Conservation (phyloP, 2,113 vertebrate genomes). For the Phrynocephalus versicolor region DNA sequence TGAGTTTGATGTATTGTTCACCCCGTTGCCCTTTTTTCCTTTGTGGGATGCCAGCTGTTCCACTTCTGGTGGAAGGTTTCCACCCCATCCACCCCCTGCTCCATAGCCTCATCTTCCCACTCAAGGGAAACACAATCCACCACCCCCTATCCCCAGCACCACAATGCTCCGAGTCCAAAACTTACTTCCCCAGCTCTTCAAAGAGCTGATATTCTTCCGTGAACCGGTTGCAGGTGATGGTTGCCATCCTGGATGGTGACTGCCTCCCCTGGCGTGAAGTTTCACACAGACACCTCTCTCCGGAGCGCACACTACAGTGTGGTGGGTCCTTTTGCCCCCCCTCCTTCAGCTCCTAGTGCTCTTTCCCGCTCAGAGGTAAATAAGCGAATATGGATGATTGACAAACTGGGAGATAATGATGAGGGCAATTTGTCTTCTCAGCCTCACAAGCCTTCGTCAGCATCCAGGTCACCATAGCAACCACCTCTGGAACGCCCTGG, state of each 20-base stretch:
- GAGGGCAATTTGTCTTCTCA: slow-evolving; percentile 83
- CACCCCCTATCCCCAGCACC: background rate
- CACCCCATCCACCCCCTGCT: rapidly evolving
- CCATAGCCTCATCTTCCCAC: background rate
- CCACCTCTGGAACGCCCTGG: slow-evolving; percentile 85
- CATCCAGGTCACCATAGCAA: slow-evolving; percentile 89
- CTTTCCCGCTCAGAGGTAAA: slow-evolving; percentile 73
- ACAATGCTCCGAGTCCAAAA: slow-evolving; percentile 60
- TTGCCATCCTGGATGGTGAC: slow-evolving; percentile 81
- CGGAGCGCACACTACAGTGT: slow-evolving; percentile 44
- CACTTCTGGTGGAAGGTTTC: rapidly evolving
- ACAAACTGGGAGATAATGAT: slow-evolving; percentile 83
- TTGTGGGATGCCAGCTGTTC: background rate
- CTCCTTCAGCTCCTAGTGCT: slow-evolving; percentile 65
- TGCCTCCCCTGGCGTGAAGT: slow-evolving; percentile 57
- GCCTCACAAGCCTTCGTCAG: slow-evolving; percentile 86
- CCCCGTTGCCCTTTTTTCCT: background rate
- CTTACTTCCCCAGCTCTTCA: slow-evolving; percentile 94
- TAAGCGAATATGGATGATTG: slow-evolving; percentile 79
- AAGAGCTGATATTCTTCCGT: slow-evolving; percentile 93
- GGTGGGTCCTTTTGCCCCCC: slow-evolving; percentile 46
- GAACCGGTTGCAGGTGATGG: slow-evolving; percentile 91
- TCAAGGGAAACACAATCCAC: background rate
- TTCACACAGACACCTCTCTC: slow-evolving; percentile 58
- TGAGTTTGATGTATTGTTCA: slow-evolving; percentile 18